Conservation (phyloP, 2,888 invertebrate genomes). For the Lamellibrachia satsuma region DNA sequence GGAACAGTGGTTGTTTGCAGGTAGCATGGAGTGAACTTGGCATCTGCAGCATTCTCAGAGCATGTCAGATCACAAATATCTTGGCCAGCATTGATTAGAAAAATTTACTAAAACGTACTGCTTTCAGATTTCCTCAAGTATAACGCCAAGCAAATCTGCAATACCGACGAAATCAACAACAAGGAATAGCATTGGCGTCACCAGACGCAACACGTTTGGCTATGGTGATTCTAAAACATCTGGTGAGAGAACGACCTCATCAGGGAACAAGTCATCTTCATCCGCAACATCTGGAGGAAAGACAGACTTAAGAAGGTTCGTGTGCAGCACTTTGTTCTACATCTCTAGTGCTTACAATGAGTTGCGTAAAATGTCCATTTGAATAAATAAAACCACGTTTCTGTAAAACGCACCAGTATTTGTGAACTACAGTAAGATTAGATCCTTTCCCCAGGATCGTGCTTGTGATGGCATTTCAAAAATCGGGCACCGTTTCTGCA, state of each 20-base stretch:
- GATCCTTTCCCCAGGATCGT: not conserved
- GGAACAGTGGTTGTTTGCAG: not conserved
- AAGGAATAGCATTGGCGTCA: conserved; percentile 21
- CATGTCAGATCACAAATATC: not conserved
- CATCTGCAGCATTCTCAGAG: not conserved
- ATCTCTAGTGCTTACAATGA: not conserved
- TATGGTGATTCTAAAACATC: not conserved
- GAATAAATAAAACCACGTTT: not conserved
- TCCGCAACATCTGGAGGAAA: not conserved
- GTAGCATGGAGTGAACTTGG: not conserved
- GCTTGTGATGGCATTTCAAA: not conserved
- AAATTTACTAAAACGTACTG: not conserved
- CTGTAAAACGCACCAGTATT: not conserved
- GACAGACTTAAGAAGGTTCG: not conserved
- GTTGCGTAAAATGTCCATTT: not conserved
- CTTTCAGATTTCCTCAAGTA: conserved; percentile 13
- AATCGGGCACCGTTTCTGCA: not conserved
- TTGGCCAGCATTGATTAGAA: not conserved
- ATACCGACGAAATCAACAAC: conserved; percentile 14
- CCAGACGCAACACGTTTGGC: conserved; percentile 25
- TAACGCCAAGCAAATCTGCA: not conserved
- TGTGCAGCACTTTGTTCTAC: not conserved
- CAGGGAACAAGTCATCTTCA: not conserved
- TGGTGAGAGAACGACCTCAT: not conserved
- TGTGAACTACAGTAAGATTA: not conserved